A percentile compares a stretch with the other conserved stretches of the same genome.
These are phyloP conservation scores for Garra rufa DNA, from an alignment of 2,113 vertebrate species.

Conservation along the genomic window DNA sequence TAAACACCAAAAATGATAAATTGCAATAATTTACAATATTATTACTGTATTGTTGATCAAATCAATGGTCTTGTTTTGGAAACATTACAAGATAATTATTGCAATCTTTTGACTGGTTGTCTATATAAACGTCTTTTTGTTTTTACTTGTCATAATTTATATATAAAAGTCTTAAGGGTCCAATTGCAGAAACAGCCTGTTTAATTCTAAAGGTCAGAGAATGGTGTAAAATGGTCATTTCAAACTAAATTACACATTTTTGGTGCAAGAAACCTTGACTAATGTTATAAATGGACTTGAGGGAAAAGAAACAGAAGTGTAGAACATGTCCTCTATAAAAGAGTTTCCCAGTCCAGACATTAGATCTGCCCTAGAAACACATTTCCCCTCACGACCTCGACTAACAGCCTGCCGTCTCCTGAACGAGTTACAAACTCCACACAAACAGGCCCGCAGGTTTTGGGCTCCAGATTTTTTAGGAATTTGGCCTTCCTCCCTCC, in stretches of 20 bases:
- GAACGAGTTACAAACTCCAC: neutral
- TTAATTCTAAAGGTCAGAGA: neutral
- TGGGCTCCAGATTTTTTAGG: conserved; percentile 48
- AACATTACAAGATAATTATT: neutral
- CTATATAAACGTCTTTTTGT: neutral
- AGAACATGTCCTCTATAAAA: conserved; percentile 15
- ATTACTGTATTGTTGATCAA: neutral
- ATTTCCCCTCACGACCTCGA: neutral
- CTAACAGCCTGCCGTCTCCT: neutral
- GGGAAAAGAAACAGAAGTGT: neutral
- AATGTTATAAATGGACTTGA: neutral
- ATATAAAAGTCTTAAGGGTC: conserved; percentile 2
- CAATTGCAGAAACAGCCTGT: neutral
- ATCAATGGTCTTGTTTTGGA: neutral
- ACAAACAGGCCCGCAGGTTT: conserved; percentile 51
- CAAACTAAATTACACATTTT: neutral
- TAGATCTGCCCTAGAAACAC: neutral
- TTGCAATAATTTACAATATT: no score
- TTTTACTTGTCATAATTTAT: neutral
- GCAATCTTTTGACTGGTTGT: neutral
- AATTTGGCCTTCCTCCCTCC: conserved; percentile 51
- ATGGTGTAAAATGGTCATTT: neutral
- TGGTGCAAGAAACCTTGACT: neutral
- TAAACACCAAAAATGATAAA: no score
- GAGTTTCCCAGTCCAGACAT: neutral